Evolutionary conservation across 2,888 invertebrate species (phyloP).

Genomic region (Campoplex nolae): DNA sequence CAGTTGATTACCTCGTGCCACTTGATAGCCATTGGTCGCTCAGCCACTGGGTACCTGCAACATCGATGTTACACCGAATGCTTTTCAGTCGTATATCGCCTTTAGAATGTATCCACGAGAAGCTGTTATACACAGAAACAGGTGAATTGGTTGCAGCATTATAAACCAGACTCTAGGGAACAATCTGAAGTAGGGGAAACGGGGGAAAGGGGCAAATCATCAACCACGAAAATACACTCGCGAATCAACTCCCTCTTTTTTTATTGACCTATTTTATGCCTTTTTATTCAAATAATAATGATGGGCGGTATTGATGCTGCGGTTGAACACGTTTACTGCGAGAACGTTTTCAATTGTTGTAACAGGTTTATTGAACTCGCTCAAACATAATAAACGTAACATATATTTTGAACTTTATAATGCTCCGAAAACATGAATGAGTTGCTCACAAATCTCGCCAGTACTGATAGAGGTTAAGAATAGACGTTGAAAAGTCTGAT

Average conservation of each 20-base stretch:
- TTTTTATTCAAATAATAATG: background rate
- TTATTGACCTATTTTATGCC: background rate
- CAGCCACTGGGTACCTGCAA: constrained; percentile 54
- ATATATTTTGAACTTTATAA: background rate
- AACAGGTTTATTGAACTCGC: background rate
- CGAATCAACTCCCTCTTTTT: background rate
- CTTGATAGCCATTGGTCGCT: constrained; percentile 82
- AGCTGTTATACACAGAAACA: constrained; percentile 18
- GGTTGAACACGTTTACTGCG: too few relatives aligned
- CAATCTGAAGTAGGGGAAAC: background rate
- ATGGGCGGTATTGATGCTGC: background rate
- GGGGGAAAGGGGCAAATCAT: background rate
- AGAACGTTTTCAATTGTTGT: too few relatives aligned
- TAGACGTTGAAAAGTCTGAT: background rate
- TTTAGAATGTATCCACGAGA: constrained; percentile 48
- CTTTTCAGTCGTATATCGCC: constrained; percentile 46
- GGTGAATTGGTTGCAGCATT: constrained; percentile 37
- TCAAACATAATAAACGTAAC: background rate
- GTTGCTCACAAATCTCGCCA: background rate
- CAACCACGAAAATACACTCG: background rate
- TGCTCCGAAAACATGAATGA: background rate
- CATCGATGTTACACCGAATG: constrained; percentile 28
- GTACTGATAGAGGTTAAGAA: background rate
- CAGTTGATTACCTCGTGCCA: constrained; percentile 83
- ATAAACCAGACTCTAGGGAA: constrained; percentile 8